A percentile compares a stretch with the other conserved stretches of the same genome.
Evolutionary conservation across 2,797 vertebrate genomes (phyloP).

Genomic region (Prunella strophiata): DNA sequence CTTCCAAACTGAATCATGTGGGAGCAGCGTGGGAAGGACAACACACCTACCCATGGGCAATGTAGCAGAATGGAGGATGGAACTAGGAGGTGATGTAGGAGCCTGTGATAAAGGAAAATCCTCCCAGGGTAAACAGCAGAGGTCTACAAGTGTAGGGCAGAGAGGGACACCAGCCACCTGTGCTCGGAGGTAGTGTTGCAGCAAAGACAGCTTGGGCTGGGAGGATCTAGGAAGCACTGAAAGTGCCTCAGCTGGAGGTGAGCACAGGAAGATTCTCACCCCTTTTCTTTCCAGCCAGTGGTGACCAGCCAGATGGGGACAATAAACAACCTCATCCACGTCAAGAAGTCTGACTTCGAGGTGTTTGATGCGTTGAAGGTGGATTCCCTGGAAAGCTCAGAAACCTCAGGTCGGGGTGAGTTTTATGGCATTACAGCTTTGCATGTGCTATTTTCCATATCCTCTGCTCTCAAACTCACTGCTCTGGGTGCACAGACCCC

Average conservation of each 20-base stretch:
- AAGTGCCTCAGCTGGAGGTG: neutral
- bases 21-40: neutral
- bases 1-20: rapidly evolving
- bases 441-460: slow-evolving; percentile 28
- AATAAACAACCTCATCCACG: slow-evolving; percentile 96
- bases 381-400: slow-evolving; percentile 94
- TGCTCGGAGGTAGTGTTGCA: neutral
- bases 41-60: neutral
- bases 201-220: neutral
- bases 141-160: neutral
- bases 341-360: slow-evolving; percentile 98
- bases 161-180: neutral
- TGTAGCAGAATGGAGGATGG: neutral
- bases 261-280: neutral
- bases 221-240: neutral
- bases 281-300: slow-evolving; percentile 82
- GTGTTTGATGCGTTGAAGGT: slow-evolving; percentile 96
- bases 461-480: neutral
- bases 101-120: neutral
- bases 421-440: slow-evolving; percentile 32
- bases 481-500: neutral
- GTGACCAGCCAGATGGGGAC: slow-evolving; percentile 97
- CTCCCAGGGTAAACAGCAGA: neutral
- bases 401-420: slow-evolving; percentile 89
- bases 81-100: neutral